Base-by-base conservation (phyloP, 2,888 invertebrate genomes). In the Sarcophaga carnaria region DNA sequence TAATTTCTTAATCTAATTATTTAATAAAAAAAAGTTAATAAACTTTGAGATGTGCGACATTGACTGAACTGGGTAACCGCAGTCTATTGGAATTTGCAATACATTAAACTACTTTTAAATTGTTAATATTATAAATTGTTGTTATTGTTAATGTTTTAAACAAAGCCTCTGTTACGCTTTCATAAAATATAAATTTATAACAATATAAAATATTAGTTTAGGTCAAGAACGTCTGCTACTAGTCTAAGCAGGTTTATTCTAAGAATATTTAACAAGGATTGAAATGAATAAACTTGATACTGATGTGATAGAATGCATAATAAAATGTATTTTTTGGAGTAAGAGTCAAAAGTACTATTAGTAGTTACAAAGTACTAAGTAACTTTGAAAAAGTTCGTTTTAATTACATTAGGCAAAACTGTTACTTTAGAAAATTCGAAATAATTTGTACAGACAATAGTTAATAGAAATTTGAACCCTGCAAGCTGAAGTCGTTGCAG, bases 191-290 rank as follows among this genome's bases (percentile, higher is more conserved):
- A 54, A 54, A 54, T 14, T 14, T 14, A 54, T 14, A 54, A 54
- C 5, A 54, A 54, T 14, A 54, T 14, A 54, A 54, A 54, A 54
- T 54, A 54, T 54, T 4, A 54, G 54, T 54, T 54, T 54, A 54
- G 77, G 82, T 82, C 82, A 82, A 82, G 82, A 82, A 77, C 81
- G 70, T 60, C 67, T 69, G 63, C 20, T 63, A 45, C n/a, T 45
- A 60, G 37, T 60, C 54, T 14, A 17, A 54, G 12, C 54, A 17
- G 4, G 0, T 14, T 17, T 54, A 54, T 54, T 54, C 14, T 54
- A 54, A 14, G 12, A 54, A 17, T 54, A 54, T 17, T 14, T 17
- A 54, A 17, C 12, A 54, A 54, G 54, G 54, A 54, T 54, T 54
- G 8, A 2, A 37, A 14, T 49, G 69, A 37, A 69, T 75, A 37